Conservation (phyloP, 2,113 vertebrate genomes). For the Fulica atra region DNA sequence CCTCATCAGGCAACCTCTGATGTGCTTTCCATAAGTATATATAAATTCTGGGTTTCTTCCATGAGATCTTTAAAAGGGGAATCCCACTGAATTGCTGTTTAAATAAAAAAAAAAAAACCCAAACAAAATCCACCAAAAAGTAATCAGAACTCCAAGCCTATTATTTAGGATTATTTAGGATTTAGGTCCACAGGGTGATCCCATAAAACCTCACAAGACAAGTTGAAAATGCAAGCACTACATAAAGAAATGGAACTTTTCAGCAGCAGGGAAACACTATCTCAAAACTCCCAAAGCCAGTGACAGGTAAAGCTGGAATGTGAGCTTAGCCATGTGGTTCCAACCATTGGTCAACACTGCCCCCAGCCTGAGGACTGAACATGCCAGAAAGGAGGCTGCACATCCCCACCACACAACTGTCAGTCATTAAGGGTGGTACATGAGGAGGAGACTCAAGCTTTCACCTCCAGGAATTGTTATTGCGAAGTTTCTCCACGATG, state of each 20-base stretch:
- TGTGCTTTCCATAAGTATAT: background rate
- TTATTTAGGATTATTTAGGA: background rate
- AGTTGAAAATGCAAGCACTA: background rate
- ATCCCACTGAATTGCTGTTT: background rate
- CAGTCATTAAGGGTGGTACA: background rate
- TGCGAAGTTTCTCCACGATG: background rate
- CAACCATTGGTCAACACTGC: background rate
- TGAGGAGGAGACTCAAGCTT: background rate
- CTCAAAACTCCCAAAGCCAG: background rate
- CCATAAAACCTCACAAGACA: background rate
- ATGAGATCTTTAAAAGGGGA: background rate
- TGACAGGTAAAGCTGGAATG: background rate
- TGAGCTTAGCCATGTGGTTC: background rate
- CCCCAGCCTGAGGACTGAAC: background rate
- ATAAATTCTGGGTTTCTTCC: background rate
- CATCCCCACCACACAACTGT: background rate
- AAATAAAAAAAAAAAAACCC: background rate
- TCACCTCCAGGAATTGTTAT: background rate
- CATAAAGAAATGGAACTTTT: background rate
- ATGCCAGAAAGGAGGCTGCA: background rate
- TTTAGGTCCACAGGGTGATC: background rate
- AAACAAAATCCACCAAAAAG: too few species aligned
- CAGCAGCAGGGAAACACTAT: background rate
- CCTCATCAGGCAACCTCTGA: background rate
- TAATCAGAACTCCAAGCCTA: background rate